These are phyloP conservation scores for Campoletis sonorensis DNA, from an alignment of 1,140 invertebrate genomes.

Conservation along the genomic window DNA sequence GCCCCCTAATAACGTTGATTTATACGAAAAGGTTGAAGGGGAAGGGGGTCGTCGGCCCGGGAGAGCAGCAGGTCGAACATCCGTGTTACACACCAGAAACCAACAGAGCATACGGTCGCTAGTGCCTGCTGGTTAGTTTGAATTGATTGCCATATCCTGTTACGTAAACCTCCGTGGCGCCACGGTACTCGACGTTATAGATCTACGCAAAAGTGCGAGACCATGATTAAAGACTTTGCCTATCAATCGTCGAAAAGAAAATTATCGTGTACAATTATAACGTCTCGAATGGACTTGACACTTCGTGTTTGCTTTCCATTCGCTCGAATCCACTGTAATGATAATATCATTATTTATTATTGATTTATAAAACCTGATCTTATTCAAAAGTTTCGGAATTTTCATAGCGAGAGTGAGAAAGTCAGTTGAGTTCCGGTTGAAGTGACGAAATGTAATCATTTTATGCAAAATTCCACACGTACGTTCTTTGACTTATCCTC, in stretches of 20 bases:
- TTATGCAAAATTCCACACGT: too few species aligned
- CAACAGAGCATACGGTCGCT: constrained; percentile 16
- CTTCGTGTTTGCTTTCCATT: too few species aligned
- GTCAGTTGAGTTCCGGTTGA: too few species aligned
- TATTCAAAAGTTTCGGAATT: too few species aligned
- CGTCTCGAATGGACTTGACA: background rate
- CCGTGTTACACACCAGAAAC: constrained; percentile 55
- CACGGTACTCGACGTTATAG: constrained; percentile 55
- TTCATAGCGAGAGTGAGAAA: too few species aligned
- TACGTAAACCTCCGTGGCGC: constrained; percentile 61
- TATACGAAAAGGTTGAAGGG: constrained; percentile 65
- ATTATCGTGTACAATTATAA: constrained; percentile 43
- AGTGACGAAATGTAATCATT: too few species aligned
- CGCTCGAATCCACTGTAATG: too few species aligned
- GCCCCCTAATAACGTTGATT: constrained; percentile 76
- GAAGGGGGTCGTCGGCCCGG: background rate
- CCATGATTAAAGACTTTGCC: constrained; percentile 45
- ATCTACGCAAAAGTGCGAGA: constrained; percentile 55
- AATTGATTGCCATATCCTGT: constrained; percentile 75
- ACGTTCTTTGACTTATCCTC: too few species aligned
- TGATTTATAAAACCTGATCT: too few species aligned
- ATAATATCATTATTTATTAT: too few species aligned
- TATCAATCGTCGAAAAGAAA: constrained; percentile 43
- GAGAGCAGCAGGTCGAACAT: constrained; percentile 62
- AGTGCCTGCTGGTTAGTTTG: constrained; percentile 70